Evolutionary conservation across 2,113 vertebrate genomes (phyloP).

Genomic region (Urocolius indicus): DNA sequence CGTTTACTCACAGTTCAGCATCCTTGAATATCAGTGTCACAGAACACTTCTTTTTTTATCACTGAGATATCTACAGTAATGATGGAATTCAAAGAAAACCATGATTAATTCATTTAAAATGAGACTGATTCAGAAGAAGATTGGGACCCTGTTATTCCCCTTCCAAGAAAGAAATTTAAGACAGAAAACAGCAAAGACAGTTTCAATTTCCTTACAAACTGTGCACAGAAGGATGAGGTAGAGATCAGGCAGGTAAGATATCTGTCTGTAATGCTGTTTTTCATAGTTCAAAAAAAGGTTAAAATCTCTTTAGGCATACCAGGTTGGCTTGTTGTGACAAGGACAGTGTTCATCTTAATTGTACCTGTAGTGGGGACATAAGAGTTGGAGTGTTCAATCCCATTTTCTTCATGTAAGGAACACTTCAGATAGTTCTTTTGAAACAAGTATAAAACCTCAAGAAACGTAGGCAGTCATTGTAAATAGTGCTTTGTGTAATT

Average conservation of each 20-base stretch:
- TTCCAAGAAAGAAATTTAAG: neutral
- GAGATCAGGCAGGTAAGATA: neutral
- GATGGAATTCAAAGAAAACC: neutral
- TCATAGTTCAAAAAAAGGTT: neutral
- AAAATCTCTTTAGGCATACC: neutral
- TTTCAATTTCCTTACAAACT: neutral
- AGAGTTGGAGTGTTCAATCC: neutral
- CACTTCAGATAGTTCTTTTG: neutral
- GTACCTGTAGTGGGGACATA: neutral
- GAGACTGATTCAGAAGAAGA: neutral
- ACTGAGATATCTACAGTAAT: neutral
- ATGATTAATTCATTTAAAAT: neutral
- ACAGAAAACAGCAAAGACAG: neutral
- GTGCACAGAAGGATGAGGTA: neutral
- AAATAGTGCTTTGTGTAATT: neutral
- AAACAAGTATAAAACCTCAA: neutral
- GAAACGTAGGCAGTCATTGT: neutral
- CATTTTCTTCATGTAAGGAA: neutral
- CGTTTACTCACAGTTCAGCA: neutral
- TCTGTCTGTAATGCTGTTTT: neutral
- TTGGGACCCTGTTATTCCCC: neutral
- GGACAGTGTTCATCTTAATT: neutral
- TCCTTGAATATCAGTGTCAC: neutral
- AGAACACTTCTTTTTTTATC: neutral
- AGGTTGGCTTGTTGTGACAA: neutral